Evolutionary conservation across 1,140 invertebrate species (phyloP).

Genomic region (Hyles vespertilio): DNA sequence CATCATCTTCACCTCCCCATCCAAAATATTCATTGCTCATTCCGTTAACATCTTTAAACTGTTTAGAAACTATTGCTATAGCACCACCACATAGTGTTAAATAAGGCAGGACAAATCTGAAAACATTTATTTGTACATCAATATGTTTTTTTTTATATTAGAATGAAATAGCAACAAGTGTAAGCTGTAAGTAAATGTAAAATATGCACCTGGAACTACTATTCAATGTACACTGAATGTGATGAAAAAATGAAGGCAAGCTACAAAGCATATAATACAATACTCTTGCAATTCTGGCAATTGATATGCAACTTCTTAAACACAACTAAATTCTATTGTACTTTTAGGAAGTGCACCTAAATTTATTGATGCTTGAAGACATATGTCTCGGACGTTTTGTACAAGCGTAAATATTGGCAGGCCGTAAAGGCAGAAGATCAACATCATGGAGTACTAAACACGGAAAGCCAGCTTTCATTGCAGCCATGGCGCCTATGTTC

Average conservation of each 20-base stretch:
- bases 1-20: slow-evolving; percentile 94
- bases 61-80: slow-evolving; percentile 82
- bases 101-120: slow-evolving; percentile 86
- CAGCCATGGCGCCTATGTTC: slow-evolving; percentile 92
- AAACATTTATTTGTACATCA: slow-evolving; percentile 15
- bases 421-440: slow-evolving; percentile 93
- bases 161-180: too few species aligned
- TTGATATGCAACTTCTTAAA: too few species aligned
- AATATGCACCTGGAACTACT: too few species aligned
- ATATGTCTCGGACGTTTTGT: slow-evolving; percentile 91
- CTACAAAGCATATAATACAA: too few species aligned
- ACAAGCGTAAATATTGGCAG: slow-evolving; percentile 94
- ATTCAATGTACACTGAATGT: too few species aligned
- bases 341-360: slow-evolving; percentile 67
- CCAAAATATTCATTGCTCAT: slow-evolving; percentile 94
- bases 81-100: slow-evolving; percentile 85
- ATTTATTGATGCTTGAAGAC: slow-evolving; percentile 93
- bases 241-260: too few species aligned
- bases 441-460: slow-evolving; percentile 98
- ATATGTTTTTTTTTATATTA: too few species aligned
- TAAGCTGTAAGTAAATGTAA: too few species aligned
- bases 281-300: too few species aligned
- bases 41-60: slow-evolving; percentile 90
- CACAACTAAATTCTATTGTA: neutral
- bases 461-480: slow-evolving; percentile 83